Evolutionary conservation across 2,113 vertebrate species (phyloP), one percentile per base, ranked within the genome.

Genomic region (Myiagra hebetior): DNA sequence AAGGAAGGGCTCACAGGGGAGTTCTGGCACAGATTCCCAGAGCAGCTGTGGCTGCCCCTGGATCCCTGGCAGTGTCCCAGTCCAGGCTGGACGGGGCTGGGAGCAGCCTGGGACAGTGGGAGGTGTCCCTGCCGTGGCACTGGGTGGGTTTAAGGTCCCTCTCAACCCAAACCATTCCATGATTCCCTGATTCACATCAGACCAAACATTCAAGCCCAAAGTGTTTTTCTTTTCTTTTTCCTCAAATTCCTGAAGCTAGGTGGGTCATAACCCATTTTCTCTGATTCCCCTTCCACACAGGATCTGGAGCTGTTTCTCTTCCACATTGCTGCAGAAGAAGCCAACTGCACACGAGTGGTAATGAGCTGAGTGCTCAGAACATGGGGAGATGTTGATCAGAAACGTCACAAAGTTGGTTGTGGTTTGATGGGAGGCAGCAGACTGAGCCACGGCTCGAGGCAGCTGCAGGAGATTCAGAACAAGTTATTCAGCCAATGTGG

Each of bases 321-420:
- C 59, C 50, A 59, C 42, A 30, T 30, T 3, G 0, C 16, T 65
- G 60, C 72, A 64, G 47, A 55, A 50, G 65, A 88, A 90, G 44
- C 53, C 85, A 93, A 53, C 30, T 49, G 50, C 49, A 39, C 17
- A 19, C 0, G 5, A 49, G 42, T 24, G 79, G 88, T 77, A 93
- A 91, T 1, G 22, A 76, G 70, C 44, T 28, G 59, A 17, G 7
- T 16, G 37, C 41, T 59, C 33, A 23, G 49, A 46, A 49, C 2
- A 5, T 31, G 59, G 78, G 67, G 55, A 96, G 85, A 84, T 94
- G 35, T 44, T 95, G 41, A 90, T 96, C 85, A 59, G 24, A 59
- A 65, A 67, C 0, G 0, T 33, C 69, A 33, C 9, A 5, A 26
- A 44, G 67, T 7, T 16, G 30, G 0, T 47, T 64, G 63, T 50